A percentile compares a stretch with the other conserved stretches of the same genome.
Conservation (phyloP, 1,140 invertebrate species). For the Apocrypta bakeri region DNA sequence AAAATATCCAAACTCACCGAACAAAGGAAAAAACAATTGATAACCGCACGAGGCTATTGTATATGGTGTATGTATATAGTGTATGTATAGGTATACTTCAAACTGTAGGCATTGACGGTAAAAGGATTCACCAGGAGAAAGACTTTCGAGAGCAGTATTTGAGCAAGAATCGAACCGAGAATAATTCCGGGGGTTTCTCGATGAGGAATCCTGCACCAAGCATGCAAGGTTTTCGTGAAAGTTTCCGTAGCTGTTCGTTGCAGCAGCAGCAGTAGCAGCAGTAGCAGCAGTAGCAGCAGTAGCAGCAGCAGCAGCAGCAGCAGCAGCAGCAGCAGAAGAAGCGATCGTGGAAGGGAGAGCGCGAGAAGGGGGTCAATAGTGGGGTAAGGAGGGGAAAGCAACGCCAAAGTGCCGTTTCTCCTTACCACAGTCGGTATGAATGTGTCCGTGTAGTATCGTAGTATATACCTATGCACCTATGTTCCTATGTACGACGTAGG, state of each 20-base stretch:
- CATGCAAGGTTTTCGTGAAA: neutral
- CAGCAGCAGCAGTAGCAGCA: neutral
- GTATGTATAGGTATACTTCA: too few relatives aligned
- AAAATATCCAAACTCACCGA: neutral
- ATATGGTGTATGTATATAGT: too few relatives aligned
- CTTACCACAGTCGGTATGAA: conserved; percentile 26
- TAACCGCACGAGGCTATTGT: too few relatives aligned
- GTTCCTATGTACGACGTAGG: too few relatives aligned
- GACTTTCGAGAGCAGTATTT: neutral
- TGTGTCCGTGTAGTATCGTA: too few relatives aligned
- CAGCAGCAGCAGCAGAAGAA: neutral
- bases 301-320: too few relatives aligned
- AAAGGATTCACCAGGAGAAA: neutral
- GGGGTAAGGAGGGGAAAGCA: neutral
- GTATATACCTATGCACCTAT: neutral
- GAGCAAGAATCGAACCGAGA: neutral
- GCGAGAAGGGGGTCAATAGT: conserved; percentile 15
- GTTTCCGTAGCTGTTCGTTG: neutral
- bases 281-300: neutral
- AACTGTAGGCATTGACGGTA: neutral
- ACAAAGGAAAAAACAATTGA: neutral
- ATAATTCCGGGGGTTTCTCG: neutral
- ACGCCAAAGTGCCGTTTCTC: neutral
- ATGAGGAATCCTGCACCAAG: neutral
- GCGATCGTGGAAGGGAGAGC: neutral